These are phyloP conservation scores for Scomber scombrus DNA, from an alignment of 2,113 vertebrate genomes.

Conservation along the genomic window DNA sequence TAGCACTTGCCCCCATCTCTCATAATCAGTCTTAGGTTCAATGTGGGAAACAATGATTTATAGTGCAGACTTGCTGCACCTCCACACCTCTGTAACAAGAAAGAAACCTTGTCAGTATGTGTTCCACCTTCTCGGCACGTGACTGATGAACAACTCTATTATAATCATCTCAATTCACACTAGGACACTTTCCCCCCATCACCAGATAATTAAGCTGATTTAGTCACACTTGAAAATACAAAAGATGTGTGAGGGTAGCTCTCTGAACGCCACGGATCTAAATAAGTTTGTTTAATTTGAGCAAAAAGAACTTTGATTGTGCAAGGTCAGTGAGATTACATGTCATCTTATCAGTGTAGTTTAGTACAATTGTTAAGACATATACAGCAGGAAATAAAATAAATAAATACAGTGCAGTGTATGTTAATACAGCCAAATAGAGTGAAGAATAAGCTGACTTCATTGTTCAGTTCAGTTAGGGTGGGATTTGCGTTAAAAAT, in stretches of 20 bases:
- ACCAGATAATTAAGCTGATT: conserved; percentile 68
- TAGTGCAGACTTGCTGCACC: conserved; percentile 23
- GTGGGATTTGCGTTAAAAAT: conserved; percentile 35
- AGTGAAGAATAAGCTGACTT: conserved; percentile 29
- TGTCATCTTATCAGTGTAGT: conserved; percentile 54
- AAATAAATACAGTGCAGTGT: conserved; percentile 75
- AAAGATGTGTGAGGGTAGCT: conserved; percentile 27
- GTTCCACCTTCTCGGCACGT: conserved; percentile 66
- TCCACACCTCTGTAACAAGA: conserved; percentile 35
- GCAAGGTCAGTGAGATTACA: conserved; percentile 65
- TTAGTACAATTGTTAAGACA: conserved; percentile 63
- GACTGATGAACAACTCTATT: conserved; percentile 75
- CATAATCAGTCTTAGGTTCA: conserved; percentile 13
- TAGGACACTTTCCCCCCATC: conserved; percentile 21
- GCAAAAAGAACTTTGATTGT: conserved; percentile 62
- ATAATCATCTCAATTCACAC: conserved; percentile 73
- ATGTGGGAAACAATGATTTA: conserved; percentile 32
- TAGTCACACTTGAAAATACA: conserved; percentile 59
- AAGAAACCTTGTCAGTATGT: conserved; percentile 37
- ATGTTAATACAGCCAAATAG: conserved; percentile 48
- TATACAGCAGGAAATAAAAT: conserved; percentile 71
- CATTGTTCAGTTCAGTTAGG: conserved; percentile 13
- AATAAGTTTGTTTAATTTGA: conserved; percentile 74
- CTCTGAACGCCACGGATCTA: conserved; percentile 42
- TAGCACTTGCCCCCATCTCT: conserved; percentile 11